Conservation (phyloP, 1,140 invertebrate genomes). For the Zaprionus tsacasi region DNA sequence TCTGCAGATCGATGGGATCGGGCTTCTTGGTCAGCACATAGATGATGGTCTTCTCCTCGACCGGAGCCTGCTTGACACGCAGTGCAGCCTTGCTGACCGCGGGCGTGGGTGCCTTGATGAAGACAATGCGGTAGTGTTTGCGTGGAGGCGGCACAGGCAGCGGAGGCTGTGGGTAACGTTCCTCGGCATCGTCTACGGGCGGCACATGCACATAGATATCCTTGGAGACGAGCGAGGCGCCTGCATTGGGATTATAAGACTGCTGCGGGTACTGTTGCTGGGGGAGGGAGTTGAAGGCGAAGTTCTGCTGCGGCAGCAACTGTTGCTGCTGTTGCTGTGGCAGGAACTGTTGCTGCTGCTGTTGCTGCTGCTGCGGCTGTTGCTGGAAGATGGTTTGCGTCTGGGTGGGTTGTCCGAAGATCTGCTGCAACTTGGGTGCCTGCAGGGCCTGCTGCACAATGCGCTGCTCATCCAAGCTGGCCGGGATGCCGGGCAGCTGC, state of each 20-base stretch:
- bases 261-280: constrained; percentile 32
- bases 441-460: constrained; percentile 63
- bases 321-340: constrained; percentile 25
- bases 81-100: constrained; percentile 87
- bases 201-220: constrained; percentile 83
- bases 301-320: constrained; percentile 1
- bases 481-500: constrained; percentile 47
- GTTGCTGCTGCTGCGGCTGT: constrained; percentile 32
- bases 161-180: constrained; percentile 46
- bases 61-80: constrained; percentile 87
- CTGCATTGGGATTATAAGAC: constrained; percentile 5
- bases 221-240: constrained; percentile 64
- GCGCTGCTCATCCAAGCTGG: not conserved
- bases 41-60: constrained; percentile 93
- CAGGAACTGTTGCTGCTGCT: constrained; percentile 32
- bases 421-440: constrained; percentile 53
- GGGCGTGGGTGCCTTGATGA: constrained; percentile 92
- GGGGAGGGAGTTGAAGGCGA: constrained; percentile 3
- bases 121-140: constrained; percentile 94
- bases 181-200: constrained; percentile 65
- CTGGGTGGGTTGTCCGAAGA: constrained; percentile 18
- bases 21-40: constrained; percentile 94
- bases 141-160: constrained; percentile 85
- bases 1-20: constrained; percentile 86
- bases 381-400: constrained; percentile 42